These are phyloP conservation scores for Buceros bicornis DNA, from an alignment of 2,797 vertebrate genomes.

Conservation along the genomic window DNA sequence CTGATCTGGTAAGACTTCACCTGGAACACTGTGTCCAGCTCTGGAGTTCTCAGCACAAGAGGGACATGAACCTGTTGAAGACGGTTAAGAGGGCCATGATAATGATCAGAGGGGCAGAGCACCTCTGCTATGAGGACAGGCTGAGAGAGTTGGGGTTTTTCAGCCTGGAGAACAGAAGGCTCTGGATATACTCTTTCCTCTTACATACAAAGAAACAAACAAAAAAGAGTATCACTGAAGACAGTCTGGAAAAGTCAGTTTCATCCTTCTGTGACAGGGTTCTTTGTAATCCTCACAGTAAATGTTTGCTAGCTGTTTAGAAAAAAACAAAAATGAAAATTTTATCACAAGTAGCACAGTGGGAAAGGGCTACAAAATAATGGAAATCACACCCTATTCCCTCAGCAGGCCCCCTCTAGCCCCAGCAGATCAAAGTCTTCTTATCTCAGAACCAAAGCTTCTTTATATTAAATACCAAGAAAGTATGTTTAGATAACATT, in stretches of 20 bases:
- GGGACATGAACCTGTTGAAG: too few species aligned
- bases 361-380: constrained; percentile 49
- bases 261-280: background rate
- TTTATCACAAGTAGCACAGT: constrained; percentile 18
- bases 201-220: background rate
- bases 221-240: background rate
- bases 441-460: constrained; percentile 69
- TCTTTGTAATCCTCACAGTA: background rate
- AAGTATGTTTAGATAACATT: constrained; percentile 67
- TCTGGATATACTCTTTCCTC: background rate
- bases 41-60: too few species aligned
- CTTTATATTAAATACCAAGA: constrained; percentile 70
- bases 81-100: too few species aligned
- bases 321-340: background rate
- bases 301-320: constrained; percentile 5
- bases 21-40: too few species aligned
- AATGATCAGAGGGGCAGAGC: too few species aligned
- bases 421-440: constrained; percentile 62
- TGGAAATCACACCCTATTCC: constrained; percentile 18
- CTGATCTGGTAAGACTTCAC: too few species aligned
- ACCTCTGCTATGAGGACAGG: too few species aligned
- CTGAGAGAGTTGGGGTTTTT: too few species aligned
- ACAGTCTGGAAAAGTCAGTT: background rate
- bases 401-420: background rate
- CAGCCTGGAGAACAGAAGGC: too few species aligned